Conservation (phyloP, 1,140 invertebrate genomes). For the Zaprionus vittiger region DNA sequence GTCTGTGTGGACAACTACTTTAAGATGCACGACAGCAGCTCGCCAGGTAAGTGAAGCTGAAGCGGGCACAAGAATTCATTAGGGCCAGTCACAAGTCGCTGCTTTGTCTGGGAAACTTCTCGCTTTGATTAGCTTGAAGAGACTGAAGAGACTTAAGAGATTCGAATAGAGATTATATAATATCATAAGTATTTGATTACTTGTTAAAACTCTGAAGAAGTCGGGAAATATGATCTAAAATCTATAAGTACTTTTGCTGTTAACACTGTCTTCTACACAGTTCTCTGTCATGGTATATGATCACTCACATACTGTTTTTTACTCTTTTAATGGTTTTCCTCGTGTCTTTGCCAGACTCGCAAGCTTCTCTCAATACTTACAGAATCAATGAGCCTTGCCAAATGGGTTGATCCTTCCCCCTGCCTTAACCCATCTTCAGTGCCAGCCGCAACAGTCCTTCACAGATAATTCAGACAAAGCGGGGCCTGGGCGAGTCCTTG, state of each 20-base stretch:
- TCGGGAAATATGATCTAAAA: no score
- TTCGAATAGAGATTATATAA: neutral
- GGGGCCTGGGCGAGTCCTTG: conserved; percentile 43
- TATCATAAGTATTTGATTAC: neutral
- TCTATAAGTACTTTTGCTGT: no score
- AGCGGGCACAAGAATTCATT: conserved; percentile 26
- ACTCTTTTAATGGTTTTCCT: no score
- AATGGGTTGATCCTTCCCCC: conserved; percentile 40
- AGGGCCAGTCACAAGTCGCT: conserved; percentile 22
- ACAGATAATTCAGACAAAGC: conserved; percentile 26
- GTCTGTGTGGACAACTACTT: conserved; percentile 22
- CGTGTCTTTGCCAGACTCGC: no score
- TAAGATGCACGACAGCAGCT: conserved; percentile 22
- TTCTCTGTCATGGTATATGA: no score
- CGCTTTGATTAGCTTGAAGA: neutral
- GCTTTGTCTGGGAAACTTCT: conserved; percentile 1
- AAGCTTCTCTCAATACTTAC: neutral
- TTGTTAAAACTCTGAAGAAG: no score
- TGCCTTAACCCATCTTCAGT: neutral
- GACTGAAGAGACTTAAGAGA: neutral
- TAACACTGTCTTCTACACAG: no score
- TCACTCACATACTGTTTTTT: no score
- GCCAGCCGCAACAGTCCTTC: neutral
- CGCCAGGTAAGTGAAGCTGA: conserved; percentile 14
- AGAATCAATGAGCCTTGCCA: conserved; percentile 65